phyloP scores from a whole-genome alignment of 1,140 invertebrate species.

The Tetragnatha versicolor region DNA sequence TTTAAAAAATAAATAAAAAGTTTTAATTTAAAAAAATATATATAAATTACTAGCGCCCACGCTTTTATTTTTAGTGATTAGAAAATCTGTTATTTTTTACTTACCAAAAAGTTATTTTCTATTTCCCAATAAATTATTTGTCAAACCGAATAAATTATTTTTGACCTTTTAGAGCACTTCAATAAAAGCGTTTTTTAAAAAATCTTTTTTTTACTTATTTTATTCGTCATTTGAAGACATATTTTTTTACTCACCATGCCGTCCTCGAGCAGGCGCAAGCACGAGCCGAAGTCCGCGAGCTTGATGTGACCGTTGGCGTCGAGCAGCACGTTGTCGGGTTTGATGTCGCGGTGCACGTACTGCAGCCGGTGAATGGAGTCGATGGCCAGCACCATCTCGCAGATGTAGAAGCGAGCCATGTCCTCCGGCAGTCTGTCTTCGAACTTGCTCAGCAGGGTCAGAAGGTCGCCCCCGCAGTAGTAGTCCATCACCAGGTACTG shows the following conservation, averaged over 20 bases:
- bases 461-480: conserved; percentile 95
- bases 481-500: conserved; percentile 99
- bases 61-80: no score
- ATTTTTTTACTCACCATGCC: conserved; percentile 79
- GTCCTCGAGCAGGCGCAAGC: conserved; percentile 87
- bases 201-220: no score
- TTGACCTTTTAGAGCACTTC: no score
- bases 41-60: no score
- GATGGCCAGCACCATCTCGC: conserved; percentile 98
- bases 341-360: conserved; percentile 98
- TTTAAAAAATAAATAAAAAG: no score
- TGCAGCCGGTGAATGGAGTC: conserved; percentile 93
- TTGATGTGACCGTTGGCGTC: conserved; percentile 99
- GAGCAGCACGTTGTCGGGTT: conserved; percentile 96
- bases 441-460: conserved; percentile 97
- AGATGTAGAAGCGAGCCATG: conserved; percentile 98
- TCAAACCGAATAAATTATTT: no score
- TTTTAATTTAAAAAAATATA: no score
- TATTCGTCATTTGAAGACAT: no score
- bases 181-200: no score
- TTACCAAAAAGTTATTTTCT: no score
- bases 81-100: no score
- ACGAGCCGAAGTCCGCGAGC: conserved; percentile 98
- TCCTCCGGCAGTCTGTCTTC: conserved; percentile 97
- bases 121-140: no score